These are phyloP conservation scores for Mormoops blainvillei DNA, from an alignment of 2,113 vertebrate species.

Conservation along the genomic window DNA sequence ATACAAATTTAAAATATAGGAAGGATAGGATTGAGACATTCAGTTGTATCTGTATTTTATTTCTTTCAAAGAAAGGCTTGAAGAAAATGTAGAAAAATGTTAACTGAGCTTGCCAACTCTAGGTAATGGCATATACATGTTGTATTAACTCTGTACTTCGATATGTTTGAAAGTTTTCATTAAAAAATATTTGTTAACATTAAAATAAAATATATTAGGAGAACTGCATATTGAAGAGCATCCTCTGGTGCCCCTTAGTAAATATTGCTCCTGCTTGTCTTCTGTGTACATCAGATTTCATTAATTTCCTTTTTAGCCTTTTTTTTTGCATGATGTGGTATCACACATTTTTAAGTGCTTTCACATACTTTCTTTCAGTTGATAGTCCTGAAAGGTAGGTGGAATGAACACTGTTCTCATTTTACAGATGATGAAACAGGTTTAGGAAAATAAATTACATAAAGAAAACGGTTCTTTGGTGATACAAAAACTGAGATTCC, in stretches of 20 bases:
- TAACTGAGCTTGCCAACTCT: constrained; percentile 3
- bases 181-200: not conserved
- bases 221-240: not conserved
- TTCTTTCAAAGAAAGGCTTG: not conserved
- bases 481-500: not conserved
- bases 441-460: not conserved
- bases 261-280: not conserved
- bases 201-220: not conserved
- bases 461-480: not conserved
- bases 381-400: not conserved
- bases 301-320: not conserved
- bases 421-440: not conserved
- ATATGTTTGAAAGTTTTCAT: no score
- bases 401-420: not conserved
- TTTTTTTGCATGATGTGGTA: not conserved
- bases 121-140: not conserved
- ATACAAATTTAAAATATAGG: not conserved
- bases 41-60: not conserved
- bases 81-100: not conserved
- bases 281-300: not conserved
- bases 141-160: not conserved
- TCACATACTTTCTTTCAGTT: not conserved
- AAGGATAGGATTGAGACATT: not conserved
- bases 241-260: not conserved
- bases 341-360: not conserved